A percentile compares a stretch with the other conserved stretches of the same genome.
phyloP scores from a whole-genome alignment of 2,888 invertebrate species.

The Pecten maximus region DNA sequence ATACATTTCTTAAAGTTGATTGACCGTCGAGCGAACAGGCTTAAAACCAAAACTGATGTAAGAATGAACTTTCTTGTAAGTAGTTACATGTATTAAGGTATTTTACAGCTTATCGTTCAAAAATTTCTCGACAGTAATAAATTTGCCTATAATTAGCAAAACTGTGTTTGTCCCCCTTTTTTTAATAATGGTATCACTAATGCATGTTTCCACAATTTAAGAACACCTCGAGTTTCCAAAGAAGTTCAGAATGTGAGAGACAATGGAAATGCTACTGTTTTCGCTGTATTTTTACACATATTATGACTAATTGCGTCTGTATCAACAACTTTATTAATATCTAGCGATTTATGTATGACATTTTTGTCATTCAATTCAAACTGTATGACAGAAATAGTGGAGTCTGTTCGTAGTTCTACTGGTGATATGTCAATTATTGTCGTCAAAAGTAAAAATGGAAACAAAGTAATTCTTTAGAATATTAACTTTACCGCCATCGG shows the following conservation, averaged over 20 bases:
- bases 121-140: neutral
- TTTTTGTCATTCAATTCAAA: neutral
- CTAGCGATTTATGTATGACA: neutral
- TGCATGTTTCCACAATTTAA: neutral
- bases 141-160: conserved; percentile 4
- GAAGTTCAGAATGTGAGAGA: neutral
- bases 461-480: neutral
- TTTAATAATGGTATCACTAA: neutral
- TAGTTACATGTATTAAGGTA: conserved; percentile 1
- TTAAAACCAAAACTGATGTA: neutral
- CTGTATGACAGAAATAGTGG: neutral
- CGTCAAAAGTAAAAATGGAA: neutral
- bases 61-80: neutral
- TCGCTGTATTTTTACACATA: neutral
- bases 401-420: neutral
- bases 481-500: no score
- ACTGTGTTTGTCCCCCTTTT: neutral
- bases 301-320: neutral
- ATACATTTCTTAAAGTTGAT: neutral
- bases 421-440: neutral
- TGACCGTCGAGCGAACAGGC: neutral
- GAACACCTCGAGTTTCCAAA: neutral
- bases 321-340: neutral
- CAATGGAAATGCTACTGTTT: neutral
- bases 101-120: neutral